Evolutionary conservation across 1,140 invertebrate genomes (phyloP).

Genomic region (Homarus americanus): DNA sequence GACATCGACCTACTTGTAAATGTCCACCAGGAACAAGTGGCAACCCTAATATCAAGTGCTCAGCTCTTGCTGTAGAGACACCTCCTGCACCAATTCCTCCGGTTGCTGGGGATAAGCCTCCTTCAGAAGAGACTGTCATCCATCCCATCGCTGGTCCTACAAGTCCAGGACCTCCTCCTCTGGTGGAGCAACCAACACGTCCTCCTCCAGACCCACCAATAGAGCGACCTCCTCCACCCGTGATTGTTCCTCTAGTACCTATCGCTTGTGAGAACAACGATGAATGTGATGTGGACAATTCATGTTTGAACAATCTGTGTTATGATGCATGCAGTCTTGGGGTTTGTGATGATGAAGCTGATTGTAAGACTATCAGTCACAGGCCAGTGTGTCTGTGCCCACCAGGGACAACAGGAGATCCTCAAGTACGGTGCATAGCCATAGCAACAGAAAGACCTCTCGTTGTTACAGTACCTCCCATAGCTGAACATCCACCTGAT

Average conservation of each 20-base stretch:
- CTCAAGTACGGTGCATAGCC: slow-evolving; percentile 87
- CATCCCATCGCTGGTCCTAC: slow-evolving; percentile 84
- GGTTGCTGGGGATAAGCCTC: slow-evolving; percentile 84
- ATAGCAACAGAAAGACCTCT: slow-evolving; percentile 32
- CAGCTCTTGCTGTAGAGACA: slow-evolving; percentile 85
- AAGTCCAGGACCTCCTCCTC: slow-evolving; percentile 84
- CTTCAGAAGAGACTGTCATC: slow-evolving; percentile 76
- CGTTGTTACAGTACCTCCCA: slow-evolving; percentile 14
- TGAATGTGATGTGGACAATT: slow-evolving; percentile 71
- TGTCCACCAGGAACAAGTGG: slow-evolving; percentile 85
- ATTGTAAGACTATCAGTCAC: slow-evolving; percentile 83
- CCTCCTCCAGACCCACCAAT: slow-evolving; percentile 30
- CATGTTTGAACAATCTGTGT: slow-evolving; percentile 76
- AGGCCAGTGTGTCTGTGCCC: slow-evolving; percentile 87
- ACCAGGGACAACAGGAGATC: slow-evolving; percentile 88
- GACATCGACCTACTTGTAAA: slow-evolving; percentile 66
- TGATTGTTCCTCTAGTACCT: slow-evolving; percentile 37
- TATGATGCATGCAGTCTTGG: slow-evolving; percentile 76
- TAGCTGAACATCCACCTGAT: slow-evolving; percentile 11
- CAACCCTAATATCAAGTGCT: slow-evolving; percentile 81
- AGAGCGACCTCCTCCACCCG: slow-evolving; percentile 55
- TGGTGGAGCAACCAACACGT: slow-evolving; percentile 39
- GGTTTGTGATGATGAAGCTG: slow-evolving; percentile 87
- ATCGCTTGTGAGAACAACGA: slow-evolving; percentile 72
- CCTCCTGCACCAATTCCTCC: slow-evolving; percentile 78